phyloP scores from a whole-genome alignment of 2,888 invertebrate genomes.

The Parapristionchus giblindavisi region DNA sequence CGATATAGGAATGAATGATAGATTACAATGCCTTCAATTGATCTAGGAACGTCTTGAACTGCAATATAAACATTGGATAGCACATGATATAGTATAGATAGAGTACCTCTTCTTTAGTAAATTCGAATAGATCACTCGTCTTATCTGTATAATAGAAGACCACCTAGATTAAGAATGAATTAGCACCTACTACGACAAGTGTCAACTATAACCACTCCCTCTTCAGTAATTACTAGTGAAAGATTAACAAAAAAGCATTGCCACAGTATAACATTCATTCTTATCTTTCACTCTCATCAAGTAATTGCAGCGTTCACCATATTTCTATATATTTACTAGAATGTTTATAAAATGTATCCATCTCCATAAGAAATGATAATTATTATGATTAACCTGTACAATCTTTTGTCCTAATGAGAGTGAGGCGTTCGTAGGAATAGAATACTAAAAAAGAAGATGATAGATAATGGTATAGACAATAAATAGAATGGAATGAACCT shows the following conservation, averaged over 20 bases:
- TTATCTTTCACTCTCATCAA: too few species aligned
- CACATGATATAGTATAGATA: neutral
- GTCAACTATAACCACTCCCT: too few species aligned
- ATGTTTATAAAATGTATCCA: too few species aligned
- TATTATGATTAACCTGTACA: conserved; percentile 13
- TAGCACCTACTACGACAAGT: too few species aligned
- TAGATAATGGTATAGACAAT: neutral
- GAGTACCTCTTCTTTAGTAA: conserved; percentile 46
- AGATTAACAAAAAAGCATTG: too few species aligned
- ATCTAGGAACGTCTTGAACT: conserved; percentile 41
- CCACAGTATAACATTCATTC: too few species aligned
- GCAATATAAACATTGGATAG: conserved; percentile 2
- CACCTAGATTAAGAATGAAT: conserved; percentile 4
- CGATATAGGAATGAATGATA: conserved; percentile 25
- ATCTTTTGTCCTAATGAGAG: neutral
- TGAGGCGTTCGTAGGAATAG: conserved; percentile 20
- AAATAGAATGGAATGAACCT: too few species aligned
- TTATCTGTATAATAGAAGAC: conserved; percentile 30
- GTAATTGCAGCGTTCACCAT: too few species aligned
- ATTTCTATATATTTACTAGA: too few species aligned
- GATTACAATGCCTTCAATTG: conserved; percentile 15
- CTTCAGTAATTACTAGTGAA: too few species aligned
- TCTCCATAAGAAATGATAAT: too few species aligned
- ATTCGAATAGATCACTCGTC: conserved; percentile 41
- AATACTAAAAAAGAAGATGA: neutral